Evolutionary conservation across 2,113 vertebrate species (phyloP), one percentile per base, ranked within the genome.

Genomic region (Neolamprologus cancellatus): DNA sequence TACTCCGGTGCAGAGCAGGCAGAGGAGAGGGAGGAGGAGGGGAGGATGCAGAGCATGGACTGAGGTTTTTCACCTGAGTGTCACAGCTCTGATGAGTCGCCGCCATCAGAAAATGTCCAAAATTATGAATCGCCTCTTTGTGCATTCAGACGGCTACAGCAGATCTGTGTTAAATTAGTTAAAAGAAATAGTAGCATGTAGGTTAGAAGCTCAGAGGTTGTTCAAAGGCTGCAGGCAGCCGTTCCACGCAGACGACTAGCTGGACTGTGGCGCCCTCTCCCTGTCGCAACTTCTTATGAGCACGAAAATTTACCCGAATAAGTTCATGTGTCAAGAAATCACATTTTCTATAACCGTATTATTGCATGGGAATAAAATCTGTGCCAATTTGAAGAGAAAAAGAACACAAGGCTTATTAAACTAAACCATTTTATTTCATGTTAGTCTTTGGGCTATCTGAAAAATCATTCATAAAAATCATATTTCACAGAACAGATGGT

Each of bases 1-100:
- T 89, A 93, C 95, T 91, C 88, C 83, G 84, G 94, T 95, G 95
- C 95, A 95, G 95, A 93, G 91, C 86, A 84, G 79, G 7, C n/a
- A 57, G 90, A 41, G 80, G 69, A 44, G 36, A 7, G 71, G 12
- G 28, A 4, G 36, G 20, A 11, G 14, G 14, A 3, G 55, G 4
- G 55, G 66, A 54, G 84, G 78, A 76, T 30, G 87, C 71, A 81
- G 64, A 89, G 84, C 32, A 78, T 17, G 48, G 36, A 50, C 84
- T 15, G 34, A 87, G 17, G 79, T 81, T 78, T 78, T 85, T 91
- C 87, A 90, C 90, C 86, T 39, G 52, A 54, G 85, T 88, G 82
- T 84, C 64, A 89, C 55, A 7, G 84, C 84, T 64, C 17, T 57
- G 78, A 84, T 4, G 52, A 78, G 61, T 79, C 14, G 11, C 32